Percentiles rank a stretch among this genome's conserved stretches.
Evolutionary conservation across 2,888 invertebrate genomes (phyloP).

Genomic region (Eucera pruinosa): DNA sequence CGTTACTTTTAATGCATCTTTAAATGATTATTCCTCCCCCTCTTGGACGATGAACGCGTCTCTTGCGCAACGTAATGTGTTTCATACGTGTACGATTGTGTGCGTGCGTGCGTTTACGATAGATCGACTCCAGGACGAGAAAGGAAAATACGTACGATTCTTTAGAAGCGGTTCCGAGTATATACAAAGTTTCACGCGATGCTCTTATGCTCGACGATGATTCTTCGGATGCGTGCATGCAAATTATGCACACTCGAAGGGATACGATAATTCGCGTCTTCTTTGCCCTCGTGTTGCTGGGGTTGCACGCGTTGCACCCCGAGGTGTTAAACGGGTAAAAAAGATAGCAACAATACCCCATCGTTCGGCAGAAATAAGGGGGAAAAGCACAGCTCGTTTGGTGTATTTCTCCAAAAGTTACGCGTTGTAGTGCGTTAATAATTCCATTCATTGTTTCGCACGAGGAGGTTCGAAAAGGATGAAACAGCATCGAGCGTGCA

Average conservation of each 20-base stretch:
- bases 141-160: constrained; percentile 10
- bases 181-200: constrained; percentile 28
- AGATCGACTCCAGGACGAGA: neutral
- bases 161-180: constrained; percentile 1
- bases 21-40: neutral
- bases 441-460: constrained; percentile 56
- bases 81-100: too few species aligned
- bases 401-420: constrained; percentile 16
- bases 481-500: neutral
- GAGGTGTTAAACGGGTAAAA: constrained; percentile 44
- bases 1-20: constrained; percentile 21
- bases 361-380: too few species aligned
- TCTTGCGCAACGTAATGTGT: constrained; percentile 10
- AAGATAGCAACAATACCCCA: neutral
- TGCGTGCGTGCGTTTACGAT: neutral
- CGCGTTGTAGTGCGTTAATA: constrained; percentile 45
- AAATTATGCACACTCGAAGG: constrained; percentile 46
- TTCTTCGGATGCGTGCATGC: constrained; percentile 7
- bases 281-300: constrained; percentile 6
- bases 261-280: constrained; percentile 17
- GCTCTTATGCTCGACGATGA: neutral
- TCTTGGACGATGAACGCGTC: neutral
- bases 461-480: constrained; percentile 1
- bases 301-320: constrained; percentile 51
- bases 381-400: neutral